These are phyloP conservation scores for Merops nubicus DNA, from an alignment of 2,113 vertebrate species.

Conservation along the genomic window DNA sequence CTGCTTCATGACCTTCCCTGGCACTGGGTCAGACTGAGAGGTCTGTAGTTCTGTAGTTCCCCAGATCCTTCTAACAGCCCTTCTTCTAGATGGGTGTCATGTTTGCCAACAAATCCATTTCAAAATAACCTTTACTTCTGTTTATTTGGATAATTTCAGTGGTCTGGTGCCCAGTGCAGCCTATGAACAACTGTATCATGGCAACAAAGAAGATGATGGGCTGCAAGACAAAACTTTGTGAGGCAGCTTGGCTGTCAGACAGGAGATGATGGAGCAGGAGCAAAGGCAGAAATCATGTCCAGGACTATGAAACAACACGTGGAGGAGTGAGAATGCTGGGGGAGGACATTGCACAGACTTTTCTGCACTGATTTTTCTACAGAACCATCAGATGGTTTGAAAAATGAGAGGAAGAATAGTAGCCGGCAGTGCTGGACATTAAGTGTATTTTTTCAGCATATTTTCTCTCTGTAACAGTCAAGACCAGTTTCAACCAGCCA, in stretches of 20 bases:
- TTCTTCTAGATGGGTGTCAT: too few species aligned
- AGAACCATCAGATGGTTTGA: not conserved
- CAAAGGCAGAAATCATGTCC: not conserved
- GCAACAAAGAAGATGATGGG: not conserved
- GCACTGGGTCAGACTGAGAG: too few species aligned
- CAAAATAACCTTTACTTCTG: not conserved
- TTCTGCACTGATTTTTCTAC: not conserved
- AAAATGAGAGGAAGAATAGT: not conserved
- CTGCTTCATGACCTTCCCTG: too few species aligned
- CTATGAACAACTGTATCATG: not conserved
- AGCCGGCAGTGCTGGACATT: not conserved
- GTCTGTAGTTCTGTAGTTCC: too few species aligned
- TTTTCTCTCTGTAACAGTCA: not conserved
- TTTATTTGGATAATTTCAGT: not conserved
- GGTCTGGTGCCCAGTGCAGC: not conserved
- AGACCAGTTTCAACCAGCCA: not conserved
- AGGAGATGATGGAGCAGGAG: not conserved
- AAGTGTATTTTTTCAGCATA: not conserved
- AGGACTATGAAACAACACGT: not conserved
- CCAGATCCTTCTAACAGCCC: too few species aligned
- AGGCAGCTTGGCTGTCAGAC: not conserved
- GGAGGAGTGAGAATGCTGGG: not conserved
- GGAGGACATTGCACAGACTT: not conserved
- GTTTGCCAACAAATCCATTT: too few species aligned
- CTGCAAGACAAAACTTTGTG: not conserved